Evolutionary conservation across 53 echinoderm and acorn worm genomes (phyloP).

Genomic region (Pentamera pediparva): DNA sequence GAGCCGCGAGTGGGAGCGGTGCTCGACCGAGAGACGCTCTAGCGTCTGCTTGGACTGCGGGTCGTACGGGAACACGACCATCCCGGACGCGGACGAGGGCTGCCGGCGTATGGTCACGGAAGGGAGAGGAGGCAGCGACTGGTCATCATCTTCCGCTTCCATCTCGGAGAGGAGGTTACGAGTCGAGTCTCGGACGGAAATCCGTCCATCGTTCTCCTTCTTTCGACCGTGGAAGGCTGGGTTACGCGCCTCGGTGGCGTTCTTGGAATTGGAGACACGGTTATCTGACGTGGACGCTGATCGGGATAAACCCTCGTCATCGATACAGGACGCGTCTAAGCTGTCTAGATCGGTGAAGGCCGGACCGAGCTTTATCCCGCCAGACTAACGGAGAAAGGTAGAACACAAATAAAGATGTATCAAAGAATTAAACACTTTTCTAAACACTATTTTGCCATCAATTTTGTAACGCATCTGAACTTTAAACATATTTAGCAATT

Average conservation of each 20-base stretch:
- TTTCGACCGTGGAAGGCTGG: constrained; percentile 6
- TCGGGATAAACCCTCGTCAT: neutral
- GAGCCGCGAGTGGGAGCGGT: constrained; percentile 5
- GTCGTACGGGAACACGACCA: constrained; percentile 30
- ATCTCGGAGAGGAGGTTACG: constrained; percentile 1
- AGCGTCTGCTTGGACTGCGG: constrained; percentile 17
- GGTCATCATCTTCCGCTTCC: neutral
- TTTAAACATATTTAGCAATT: no score
- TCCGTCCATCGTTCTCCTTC: no score
- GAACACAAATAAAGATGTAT: no score
- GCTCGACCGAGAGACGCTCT: constrained; percentile 5
- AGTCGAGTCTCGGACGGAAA: neutral
- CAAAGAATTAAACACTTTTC: no score
- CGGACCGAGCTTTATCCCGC: constrained; percentile 7
- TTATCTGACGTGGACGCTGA: no score
- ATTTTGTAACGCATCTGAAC: no score
- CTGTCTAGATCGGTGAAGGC: constrained; percentile 3
- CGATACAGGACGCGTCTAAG: neutral
- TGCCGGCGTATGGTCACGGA: constrained; percentile 18
- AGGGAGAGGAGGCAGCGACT: neutral
- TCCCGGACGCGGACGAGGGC: constrained; percentile 17
- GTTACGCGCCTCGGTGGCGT: neutral
- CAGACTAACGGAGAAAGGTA: neutral
- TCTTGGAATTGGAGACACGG: neutral
- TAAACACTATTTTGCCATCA: no score